phyloP scores from a whole-genome alignment of 2,113 vertebrate genomes.

The Plecturocebus donacophilus region DNA sequence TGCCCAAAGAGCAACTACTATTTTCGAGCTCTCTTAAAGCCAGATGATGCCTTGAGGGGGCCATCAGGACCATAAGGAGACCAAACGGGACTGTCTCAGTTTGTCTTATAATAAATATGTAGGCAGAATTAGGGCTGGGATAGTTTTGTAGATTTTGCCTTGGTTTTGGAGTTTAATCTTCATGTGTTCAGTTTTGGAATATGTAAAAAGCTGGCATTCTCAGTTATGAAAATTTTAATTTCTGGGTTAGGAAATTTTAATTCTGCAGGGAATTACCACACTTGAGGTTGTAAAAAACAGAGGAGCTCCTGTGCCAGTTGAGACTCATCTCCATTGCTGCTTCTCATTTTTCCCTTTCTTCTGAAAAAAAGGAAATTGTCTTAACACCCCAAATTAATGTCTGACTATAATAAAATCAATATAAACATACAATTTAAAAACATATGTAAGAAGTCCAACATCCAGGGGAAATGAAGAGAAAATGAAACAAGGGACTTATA shows the following conservation, averaged over 20 bases:
- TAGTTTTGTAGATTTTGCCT: constrained; percentile 18
- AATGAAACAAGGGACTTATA: not conserved
- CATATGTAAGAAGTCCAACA: not conserved
- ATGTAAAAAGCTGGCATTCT: not conserved
- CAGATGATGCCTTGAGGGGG: not conserved
- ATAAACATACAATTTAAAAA: constrained; percentile 43
- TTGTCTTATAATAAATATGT: constrained; percentile 17
- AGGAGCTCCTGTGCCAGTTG: not conserved
- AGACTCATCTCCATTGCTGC: constrained; percentile 29
- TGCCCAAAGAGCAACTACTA: not conserved
- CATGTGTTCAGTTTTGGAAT: not conserved
- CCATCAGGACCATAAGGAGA: not conserved
- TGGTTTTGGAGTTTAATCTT: constrained; percentile 25
- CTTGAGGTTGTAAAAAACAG: constrained; percentile 66
- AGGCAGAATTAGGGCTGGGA: not conserved
- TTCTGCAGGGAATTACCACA: constrained; percentile 42
- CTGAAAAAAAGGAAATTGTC: constrained; percentile 32
- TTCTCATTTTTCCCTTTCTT: constrained; percentile 55
- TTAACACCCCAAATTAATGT: constrained; percentile 33
- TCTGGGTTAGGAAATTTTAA: constrained; percentile 61
- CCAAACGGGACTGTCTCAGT: not conserved
- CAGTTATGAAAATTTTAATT: constrained; percentile 68
- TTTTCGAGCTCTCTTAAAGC: not conserved
- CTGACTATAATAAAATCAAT: constrained; percentile 47
- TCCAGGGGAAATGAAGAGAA: not conserved